phyloP scores from a whole-genome alignment of 2,888 invertebrate genomes.

The Lymantria monacha region DNA sequence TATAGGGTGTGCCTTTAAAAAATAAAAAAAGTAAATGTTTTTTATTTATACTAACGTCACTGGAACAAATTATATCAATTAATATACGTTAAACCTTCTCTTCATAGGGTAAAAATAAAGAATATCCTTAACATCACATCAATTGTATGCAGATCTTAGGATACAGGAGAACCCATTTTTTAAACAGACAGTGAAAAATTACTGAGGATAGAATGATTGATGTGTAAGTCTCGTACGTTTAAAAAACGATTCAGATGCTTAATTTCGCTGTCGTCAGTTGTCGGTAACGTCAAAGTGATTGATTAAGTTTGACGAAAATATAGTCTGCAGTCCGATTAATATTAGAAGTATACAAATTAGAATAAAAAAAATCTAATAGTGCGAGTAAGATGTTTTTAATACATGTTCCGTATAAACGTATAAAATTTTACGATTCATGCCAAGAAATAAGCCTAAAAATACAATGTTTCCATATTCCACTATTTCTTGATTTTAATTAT shows the following conservation, averaged over 20 bases:
- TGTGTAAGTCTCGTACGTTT: constrained; percentile 58
- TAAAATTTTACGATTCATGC: too few species aligned
- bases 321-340: constrained; percentile 15
- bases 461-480: too few species aligned
- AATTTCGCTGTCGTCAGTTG: constrained; percentile 72
- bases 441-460: too few species aligned
- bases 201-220: constrained; percentile 65
- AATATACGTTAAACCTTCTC: too few species aligned
- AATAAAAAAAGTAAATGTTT: too few species aligned
- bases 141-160: constrained; percentile 27
- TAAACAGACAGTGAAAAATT: constrained; percentile 71
- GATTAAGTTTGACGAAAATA: constrained; percentile 47
- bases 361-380: too few species aligned
- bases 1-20: too few species aligned
- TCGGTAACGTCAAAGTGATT: constrained; percentile 55
- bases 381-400: too few species aligned
- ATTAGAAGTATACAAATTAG: not conserved
- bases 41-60: too few species aligned
- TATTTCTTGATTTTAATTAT: too few species aligned
- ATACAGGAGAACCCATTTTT: constrained; percentile 29
- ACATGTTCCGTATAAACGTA: too few species aligned
- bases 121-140: constrained; percentile 6
- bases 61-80: too few species aligned
- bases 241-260: constrained; percentile 72
- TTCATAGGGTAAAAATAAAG: not conserved